Base-by-base conservation (phyloP, 2,888 invertebrate species). In the Rosalia funebris region DNA sequence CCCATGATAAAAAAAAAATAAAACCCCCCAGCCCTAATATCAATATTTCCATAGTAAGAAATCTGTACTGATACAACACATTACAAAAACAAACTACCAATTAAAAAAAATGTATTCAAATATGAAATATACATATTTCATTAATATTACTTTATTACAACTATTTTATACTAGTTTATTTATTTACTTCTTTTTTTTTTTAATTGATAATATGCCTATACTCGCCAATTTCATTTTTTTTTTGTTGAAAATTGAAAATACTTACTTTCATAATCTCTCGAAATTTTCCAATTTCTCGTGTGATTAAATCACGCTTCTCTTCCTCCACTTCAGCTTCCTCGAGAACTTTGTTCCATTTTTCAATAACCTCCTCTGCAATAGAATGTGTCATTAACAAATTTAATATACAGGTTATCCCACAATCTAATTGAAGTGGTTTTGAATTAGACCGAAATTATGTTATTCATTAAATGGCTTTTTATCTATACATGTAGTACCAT, bases 281-380 rank as follows among this genome's bases (percentile, higher is more conserved):
- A 84, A 98, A 98, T 83, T 95, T 96, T 75, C 95, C 95, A 82
- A 98, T 98, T 87, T 98, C 98, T 73, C 96, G 88, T 77, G 95
- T 95, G 73, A 98, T 98, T 72, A 98, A 88, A 82, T 96, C 95
- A 46, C 96, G 90, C 82, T 97, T 96, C 79, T 97, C 97, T 82
- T 97, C 97, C 79, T 98, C 98, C 63, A 97, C 90, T 80, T 95
- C 95, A 20, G 92, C 91, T 75, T 93, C 93, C 73, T 92, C 92
- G 25, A 93, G 83, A 60, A 88, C 87, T 75, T 88, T 88, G 65
- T 87, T 87, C 70, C 87, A 85, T 71, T 87, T 87, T 56, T 86
- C 86, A 60, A 86, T 85, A 60, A 87, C 87, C 79, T 89, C 89
- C 82, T 89, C 89, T 88, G 83, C 10, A 76, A 77, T 66, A 55